These are phyloP conservation scores for Stictonetta naevosa DNA, from an alignment of 2,113 vertebrate species.

Conservation along the genomic window DNA sequence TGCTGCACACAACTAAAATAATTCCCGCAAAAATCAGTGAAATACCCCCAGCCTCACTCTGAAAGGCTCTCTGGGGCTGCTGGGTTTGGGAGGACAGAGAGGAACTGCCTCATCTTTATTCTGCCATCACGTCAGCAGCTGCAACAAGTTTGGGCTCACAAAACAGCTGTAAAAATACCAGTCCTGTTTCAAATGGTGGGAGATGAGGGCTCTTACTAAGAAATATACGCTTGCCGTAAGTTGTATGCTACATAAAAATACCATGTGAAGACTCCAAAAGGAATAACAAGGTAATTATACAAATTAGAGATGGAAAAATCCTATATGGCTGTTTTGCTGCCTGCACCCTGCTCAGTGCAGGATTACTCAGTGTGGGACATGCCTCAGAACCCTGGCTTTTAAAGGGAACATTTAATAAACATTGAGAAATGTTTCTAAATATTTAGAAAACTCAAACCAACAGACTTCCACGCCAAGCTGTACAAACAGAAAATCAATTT, in stretches of 20 bases:
- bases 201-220: not conserved
- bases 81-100: not conserved
- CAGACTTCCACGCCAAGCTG: constrained; percentile 25
- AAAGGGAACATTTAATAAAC: constrained; percentile 62
- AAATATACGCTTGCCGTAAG: not conserved
- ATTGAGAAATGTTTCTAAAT: constrained; percentile 51
- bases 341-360: not conserved
- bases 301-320: constrained; percentile 31
- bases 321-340: not conserved
- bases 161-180: constrained; percentile 62
- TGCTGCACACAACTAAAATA: not conserved
- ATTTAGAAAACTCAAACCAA: constrained; percentile 59
- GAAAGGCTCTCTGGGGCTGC: not conserved
- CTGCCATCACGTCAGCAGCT: constrained; percentile 50
- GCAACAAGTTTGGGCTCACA: constrained; percentile 36
- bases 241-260: constrained; percentile 23
- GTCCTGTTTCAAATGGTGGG: constrained; percentile 10
- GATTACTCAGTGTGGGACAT: not conserved
- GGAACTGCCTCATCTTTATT: constrained; percentile 43
- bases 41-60: not conserved
- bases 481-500: constrained; percentile 26
- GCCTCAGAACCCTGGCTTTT: not conserved
- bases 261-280: not conserved
- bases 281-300: constrained; percentile 14
- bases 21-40: not conserved